Percentiles rank a stretch among this genome's conserved stretches.
Evolutionary conservation across 2,113 vertebrate species (phyloP).

Genomic region (Aphyosemion australe): DNA sequence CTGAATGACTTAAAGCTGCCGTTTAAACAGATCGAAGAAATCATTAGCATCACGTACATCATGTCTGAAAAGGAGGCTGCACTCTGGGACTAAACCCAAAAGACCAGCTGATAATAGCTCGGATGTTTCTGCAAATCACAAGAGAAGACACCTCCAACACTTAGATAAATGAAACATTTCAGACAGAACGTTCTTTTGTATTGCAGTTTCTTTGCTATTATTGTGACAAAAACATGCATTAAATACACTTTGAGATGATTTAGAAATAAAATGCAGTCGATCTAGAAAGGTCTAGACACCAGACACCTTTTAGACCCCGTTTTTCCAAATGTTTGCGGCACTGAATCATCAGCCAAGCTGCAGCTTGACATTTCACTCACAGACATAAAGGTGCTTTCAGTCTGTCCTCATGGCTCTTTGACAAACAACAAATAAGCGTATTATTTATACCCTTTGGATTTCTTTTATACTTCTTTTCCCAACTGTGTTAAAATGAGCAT

Average conservation of each 20-base stretch:
- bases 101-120: background rate
- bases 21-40: background rate
- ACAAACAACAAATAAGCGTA: background rate
- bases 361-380: background rate
- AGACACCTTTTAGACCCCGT: background rate
- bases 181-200: background rate
- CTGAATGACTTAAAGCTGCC: background rate
- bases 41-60: background rate
- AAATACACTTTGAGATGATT: background rate
- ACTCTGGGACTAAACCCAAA: background rate
- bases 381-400: background rate
- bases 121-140: no score
- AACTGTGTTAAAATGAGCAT: background rate
- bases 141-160: background rate
- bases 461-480: slow-evolving; percentile 9
- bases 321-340: background rate
- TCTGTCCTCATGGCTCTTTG: background rate
- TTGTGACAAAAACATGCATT: background rate
- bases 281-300: background rate
- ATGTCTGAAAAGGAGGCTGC: no score
- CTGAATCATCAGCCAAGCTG: background rate
- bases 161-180: background rate
- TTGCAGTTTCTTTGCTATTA: no score
- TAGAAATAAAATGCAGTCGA: background rate
- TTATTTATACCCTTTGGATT: slow-evolving; percentile 8